Base-by-base conservation (phyloP, 2,113 vertebrate species). In the Anseranas semipalmata region DNA sequence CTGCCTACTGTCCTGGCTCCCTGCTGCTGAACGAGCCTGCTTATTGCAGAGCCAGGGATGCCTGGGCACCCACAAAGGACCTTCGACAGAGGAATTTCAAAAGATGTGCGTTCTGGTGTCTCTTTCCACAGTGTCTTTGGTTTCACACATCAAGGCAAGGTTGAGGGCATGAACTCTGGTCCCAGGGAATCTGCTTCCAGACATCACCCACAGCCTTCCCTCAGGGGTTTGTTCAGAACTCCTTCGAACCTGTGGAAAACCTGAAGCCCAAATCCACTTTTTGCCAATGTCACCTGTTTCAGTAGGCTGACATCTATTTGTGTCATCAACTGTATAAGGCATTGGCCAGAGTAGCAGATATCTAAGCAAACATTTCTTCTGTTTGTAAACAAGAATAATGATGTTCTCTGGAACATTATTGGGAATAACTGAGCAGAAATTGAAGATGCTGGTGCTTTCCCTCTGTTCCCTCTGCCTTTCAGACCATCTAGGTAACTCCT, bases 251-350 rank as follows among this genome's bases (percentile, higher is more conserved):
- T 19, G 4, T 7, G 59, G 67, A 39, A 73, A 27, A 3, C 32
- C 30, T 0, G 0, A 41, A 53, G 56, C 24, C 25, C 24, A 5
- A 43, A 30, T 39, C 5, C 1, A 41, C 63, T 55, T 30, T 76
- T 18, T 73, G 21, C 21, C 59, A 41, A 0, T 10, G 39, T 15
- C 55, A 20, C 67, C 50, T 8, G 3, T 9, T 70, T 56, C 30
- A 0, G 35, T 50, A 3, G 2, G 41, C 67, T 74, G 70, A 7
- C 0, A 0, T 4, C 1, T 41, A 22, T 70, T 30, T 35, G n/a
- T 80, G 87, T 30, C 72, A 39, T 27, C 63, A 56, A 32, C 75
- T 83, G 71, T 27, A 25, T 9, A 6, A 87, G 70, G 35, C 33
- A 2, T 1, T 13, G 87, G 72, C 74, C 87, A 85, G 70, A 74